A percentile compares a stretch with the other conserved stretches of the same genome.
These are phyloP conservation scores for Drosophila kohkoa DNA, from an alignment of 1,140 invertebrate species.

Conservation along the genomic window DNA sequence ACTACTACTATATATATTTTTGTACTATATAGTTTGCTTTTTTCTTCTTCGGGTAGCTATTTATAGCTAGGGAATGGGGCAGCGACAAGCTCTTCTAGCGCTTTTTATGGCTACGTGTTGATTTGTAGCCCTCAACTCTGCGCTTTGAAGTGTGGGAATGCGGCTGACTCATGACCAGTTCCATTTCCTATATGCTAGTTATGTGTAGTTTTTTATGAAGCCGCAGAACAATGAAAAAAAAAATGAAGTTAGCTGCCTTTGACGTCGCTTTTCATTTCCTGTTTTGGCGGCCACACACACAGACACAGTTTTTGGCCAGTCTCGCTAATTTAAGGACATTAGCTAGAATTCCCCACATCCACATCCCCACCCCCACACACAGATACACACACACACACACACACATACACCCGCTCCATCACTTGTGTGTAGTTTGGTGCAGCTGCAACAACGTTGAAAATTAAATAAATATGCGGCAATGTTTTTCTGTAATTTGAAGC, in stretches of 20 bases:
- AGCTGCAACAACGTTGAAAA: constrained; percentile 60
- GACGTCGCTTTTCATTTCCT: constrained; percentile 60
- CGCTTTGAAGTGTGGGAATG: constrained; percentile 1
- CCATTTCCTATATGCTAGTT: constrained; percentile 39
- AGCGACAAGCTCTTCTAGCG: constrained; percentile 3
- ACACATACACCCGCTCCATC: too few relatives aligned
- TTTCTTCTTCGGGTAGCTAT: constrained; percentile 13
- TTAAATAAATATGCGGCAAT: constrained; percentile 73
- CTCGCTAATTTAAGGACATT: constrained; percentile 75
- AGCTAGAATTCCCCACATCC: constrained; percentile 26
- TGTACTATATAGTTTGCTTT: constrained; percentile 1
- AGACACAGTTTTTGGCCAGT: constrained; percentile 47
- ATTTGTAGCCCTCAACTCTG: constrained; percentile 46
- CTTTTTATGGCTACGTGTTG: constrained; percentile 67
- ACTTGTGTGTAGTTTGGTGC: constrained; percentile 55
- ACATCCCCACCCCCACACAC: neutral
- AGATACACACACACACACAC: too few relatives aligned
- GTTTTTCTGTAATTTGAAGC: constrained; percentile 76
- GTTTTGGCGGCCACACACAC: constrained; percentile 32
- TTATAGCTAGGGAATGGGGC: constrained; percentile 8
- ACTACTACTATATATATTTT: constrained; percentile 2
- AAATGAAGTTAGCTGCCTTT: constrained; percentile 24
- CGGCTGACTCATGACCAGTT: constrained; percentile 49
- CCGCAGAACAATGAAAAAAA: constrained; percentile 15
- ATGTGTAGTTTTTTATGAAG: constrained; percentile 56